phyloP scores from a whole-genome alignment of 2,797 vertebrate species.

The Sebastiscus albofasciatus region DNA sequence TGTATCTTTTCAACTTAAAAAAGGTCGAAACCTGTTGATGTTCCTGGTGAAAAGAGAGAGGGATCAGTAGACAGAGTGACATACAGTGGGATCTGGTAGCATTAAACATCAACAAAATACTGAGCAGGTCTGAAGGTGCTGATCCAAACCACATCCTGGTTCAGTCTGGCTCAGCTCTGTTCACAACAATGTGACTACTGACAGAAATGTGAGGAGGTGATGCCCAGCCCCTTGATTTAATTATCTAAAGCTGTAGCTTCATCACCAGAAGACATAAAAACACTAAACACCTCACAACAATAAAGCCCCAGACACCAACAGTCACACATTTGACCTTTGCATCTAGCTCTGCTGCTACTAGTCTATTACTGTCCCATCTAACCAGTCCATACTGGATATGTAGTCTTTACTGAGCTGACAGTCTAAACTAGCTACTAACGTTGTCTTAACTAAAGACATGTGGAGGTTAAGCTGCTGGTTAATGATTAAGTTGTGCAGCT shows the following conservation, averaged over 20 bases:
- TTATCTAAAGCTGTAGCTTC: background rate
- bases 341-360: background rate
- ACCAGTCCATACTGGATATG: background rate
- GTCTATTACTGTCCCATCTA: background rate
- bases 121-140: background rate
- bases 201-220: background rate
- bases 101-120: too few relatives aligned
- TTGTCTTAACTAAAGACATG: rapidly evolving
- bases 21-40: too few relatives aligned
- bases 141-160: background rate
- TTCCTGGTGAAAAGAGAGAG: background rate
- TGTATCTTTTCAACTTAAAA: too few relatives aligned
- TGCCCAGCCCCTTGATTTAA: background rate
- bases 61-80: background rate
- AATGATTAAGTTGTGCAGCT: background rate
- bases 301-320: background rate
- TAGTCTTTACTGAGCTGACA: background rate
- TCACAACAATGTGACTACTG: too few relatives aligned
- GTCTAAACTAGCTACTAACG: rapidly evolving
- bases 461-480: background rate
- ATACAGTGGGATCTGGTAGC: background rate
- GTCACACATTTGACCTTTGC: background rate
- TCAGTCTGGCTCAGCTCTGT: background rate
- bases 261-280: background rate
- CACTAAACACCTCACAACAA: too few relatives aligned